Evolutionary conservation across 2,888 invertebrate genomes (phyloP).

Genomic region (Apoda limacodes): DNA sequence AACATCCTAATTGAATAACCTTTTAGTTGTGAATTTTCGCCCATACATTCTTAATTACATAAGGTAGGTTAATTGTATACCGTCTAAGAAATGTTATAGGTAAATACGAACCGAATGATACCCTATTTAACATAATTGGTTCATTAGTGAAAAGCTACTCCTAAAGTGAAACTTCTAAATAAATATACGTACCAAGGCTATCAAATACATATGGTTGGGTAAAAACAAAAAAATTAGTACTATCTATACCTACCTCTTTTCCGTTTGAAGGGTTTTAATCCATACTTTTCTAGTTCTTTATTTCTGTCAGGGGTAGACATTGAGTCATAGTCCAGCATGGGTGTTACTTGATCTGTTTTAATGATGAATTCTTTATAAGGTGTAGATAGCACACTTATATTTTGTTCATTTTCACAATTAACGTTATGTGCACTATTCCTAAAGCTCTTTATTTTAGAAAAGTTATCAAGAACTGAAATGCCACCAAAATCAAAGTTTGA

Average conservation of each 20-base stretch:
- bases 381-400: slow-evolving; percentile 37
- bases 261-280: slow-evolving; percentile 75
- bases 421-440: slow-evolving; percentile 14
- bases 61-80: too few relatives aligned
- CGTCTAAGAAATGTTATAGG: too few relatives aligned
- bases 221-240: slow-evolving; percentile 4
- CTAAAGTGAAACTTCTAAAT: too few relatives aligned
- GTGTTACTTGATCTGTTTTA: slow-evolving; percentile 67
- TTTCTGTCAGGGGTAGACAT: slow-evolving; percentile 70
- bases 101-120: neutral
- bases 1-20: too few relatives aligned
- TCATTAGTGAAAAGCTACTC: too few relatives aligned
- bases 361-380: slow-evolving; percentile 52
- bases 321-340: slow-evolving; percentile 67
- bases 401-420: slow-evolving; percentile 12
- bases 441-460: slow-evolving; percentile 16
- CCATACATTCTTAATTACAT: too few relatives aligned
- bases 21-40: too few relatives aligned
- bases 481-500: slow-evolving; percentile 34
- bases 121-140: too few relatives aligned
- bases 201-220: too few relatives aligned
- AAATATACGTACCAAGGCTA: too few relatives aligned
- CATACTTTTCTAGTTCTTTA: slow-evolving; percentile 72
- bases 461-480: slow-evolving; percentile 30
- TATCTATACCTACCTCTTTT: slow-evolving; percentile 53